A percentile compares a stretch with the other conserved stretches of the same genome.
phyloP scores from a whole-genome alignment of 2,113 vertebrate genomes.

The Nycticorax nycticorax region DNA sequence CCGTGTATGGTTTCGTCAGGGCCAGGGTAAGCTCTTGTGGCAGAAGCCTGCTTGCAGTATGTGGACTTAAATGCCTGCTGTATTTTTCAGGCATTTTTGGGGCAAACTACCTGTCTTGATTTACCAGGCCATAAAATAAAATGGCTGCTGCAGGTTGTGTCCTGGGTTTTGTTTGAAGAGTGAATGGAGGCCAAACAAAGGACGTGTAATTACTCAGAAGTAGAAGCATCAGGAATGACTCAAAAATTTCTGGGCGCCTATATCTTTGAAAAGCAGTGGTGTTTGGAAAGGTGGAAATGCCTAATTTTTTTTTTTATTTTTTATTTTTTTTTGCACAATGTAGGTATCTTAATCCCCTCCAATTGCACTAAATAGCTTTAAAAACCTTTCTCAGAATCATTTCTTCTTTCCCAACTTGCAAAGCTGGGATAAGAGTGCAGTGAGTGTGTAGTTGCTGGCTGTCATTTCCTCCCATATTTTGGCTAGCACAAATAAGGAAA shows the following conservation, averaged over 20 bases:
- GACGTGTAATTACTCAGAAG: not conserved
- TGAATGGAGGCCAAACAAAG: not conserved
- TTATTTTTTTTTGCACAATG: not conserved
- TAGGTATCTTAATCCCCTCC: not conserved
- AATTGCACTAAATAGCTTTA: not conserved
- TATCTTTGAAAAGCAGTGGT: not conserved
- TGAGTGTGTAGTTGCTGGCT: not conserved
- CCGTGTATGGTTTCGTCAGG: fast-evolving
- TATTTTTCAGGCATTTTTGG: not conserved
- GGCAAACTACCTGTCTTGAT: not conserved
- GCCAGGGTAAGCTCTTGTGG: not conserved
- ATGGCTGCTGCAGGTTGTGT: not conserved
- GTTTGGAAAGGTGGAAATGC: not conserved
- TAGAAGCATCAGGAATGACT: not conserved
- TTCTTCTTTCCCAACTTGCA: not conserved
- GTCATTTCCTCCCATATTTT: not conserved
- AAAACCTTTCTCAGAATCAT: not conserved
- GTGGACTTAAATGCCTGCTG: not conserved
- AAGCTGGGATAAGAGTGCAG: not conserved
- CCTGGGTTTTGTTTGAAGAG: not conserved
- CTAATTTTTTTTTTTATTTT: not conserved
- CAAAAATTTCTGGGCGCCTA: not conserved
- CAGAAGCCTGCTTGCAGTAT: not conserved
- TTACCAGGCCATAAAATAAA: not conserved
- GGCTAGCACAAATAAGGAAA: not conserved